A percentile compares a stretch with the other conserved stretches of the same genome.
These are phyloP conservation scores for Pyrgilauda ruficollis DNA, from an alignment of 2,113 vertebrate genomes.

Conservation along the genomic window DNA sequence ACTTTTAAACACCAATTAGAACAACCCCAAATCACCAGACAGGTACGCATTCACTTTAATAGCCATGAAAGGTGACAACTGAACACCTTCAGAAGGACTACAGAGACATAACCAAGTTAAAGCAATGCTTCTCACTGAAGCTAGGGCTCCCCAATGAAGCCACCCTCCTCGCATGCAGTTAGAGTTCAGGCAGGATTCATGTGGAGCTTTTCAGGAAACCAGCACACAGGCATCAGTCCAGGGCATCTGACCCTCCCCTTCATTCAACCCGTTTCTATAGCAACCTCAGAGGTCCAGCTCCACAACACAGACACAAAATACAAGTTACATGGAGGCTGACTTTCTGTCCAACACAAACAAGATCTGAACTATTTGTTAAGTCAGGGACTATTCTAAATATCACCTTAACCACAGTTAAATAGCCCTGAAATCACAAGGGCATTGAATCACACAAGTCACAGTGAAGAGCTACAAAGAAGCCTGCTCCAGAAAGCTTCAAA, in stretches of 20 bases:
- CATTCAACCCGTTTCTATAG: accelerated
- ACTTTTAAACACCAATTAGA: background rate
- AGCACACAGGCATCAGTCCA: background rate
- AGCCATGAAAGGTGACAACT: accelerated
- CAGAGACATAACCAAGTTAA: background rate
- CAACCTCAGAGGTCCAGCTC: background rate
- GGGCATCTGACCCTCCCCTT: background rate
- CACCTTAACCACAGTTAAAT: background rate
- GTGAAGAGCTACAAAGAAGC: background rate
- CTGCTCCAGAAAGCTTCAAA: background rate
- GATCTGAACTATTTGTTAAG: background rate
- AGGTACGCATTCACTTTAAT: background rate
- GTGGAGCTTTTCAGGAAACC: background rate
- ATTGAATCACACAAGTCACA: background rate
- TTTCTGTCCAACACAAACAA: background rate
- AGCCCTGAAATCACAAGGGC: background rate
- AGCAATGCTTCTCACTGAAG: background rate
- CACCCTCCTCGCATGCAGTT: background rate
- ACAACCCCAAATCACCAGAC: background rate
- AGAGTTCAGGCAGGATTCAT: background rate
- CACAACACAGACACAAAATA: background rate
- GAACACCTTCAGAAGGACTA: background rate
- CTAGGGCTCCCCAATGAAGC: background rate
- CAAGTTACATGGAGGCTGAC: accelerated
- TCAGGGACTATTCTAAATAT: background rate